Base-by-base conservation (phyloP, 2,797 vertebrate genomes). In the Rhyacichthys aspro region DNA sequence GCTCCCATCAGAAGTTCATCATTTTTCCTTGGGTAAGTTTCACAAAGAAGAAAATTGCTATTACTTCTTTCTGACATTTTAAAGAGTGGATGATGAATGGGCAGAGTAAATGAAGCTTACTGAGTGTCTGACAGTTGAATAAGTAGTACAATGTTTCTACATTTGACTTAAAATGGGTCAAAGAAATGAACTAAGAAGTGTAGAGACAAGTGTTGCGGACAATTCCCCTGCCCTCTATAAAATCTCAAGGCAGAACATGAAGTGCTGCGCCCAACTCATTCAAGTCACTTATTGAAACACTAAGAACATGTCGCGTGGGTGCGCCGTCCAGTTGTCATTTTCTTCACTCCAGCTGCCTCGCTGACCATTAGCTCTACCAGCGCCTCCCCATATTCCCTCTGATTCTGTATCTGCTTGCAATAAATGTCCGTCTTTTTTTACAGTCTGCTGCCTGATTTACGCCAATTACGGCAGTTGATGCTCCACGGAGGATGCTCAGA, bases 401-500 rank as follows among this genome's bases (percentile, higher is more conserved):
- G 62, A 74, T 63, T 84, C 69, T 61, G 59, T 65, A 53, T 74
- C 76, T 78, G 57, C 66, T 19, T 55, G 65, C 80, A 67, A 64
- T 80, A 87, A 83, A 81, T 71, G 81, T 79, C 82, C 73, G 72
- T 86, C 65, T 82, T 84, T 28, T 28, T 52, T 85, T 80, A 86
- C 84, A 86, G 83, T 88, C 86, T 78, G 73, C 67, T 74, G 87
- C 47, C 67, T 85, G 85, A 88, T 90, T 85, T 84, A 89, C 81
- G 80, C 77, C 86, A 90, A 89, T 89, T 86, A 89, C 70, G 75
- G 46, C 48, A 76, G 73, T 80, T 79, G 82, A 74, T 81, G 85
- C 86, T 87, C 66, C 74, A 74, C 44, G 69, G 81, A 72, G 50
- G 58, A 76, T 64, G 63, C 86, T 86, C 85, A 79, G 73, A 83